phyloP scores from a whole-genome alignment of 2,797 vertebrate species.

The Vespertilio murinus region DNA sequence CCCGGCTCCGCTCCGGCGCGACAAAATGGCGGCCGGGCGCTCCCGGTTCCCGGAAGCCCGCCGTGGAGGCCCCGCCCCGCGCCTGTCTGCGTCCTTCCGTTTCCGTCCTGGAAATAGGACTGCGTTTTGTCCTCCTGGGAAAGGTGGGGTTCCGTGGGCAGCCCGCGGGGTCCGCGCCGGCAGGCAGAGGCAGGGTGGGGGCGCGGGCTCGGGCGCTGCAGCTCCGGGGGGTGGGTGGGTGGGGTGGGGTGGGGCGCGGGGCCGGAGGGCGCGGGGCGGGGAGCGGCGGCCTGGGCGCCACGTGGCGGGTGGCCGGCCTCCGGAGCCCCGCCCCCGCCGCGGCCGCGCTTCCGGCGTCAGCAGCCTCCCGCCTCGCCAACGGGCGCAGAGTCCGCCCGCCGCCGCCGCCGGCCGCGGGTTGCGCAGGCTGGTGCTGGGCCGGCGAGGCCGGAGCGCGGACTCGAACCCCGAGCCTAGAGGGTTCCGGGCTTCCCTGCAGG shows the following conservation, averaged over 20 bases:
- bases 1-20: not conserved
- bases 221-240: not conserved
- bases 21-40: not conserved
- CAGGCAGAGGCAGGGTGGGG: not conserved
- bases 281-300: not conserved
- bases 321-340: not conserved
- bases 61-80: not conserved
- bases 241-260: not conserved
- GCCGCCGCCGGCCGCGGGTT: too few relatives aligned
- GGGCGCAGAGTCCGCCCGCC: too few relatives aligned
- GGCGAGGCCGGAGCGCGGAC: not conserved
- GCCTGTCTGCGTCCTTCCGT: conserved; percentile 45
- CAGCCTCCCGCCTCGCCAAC: not conserved
- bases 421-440: not conserved
- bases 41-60: not conserved
- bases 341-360: not conserved
- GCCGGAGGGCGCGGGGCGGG: not conserved
- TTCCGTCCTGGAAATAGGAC: not conserved
- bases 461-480: not conserved
- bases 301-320: not conserved
- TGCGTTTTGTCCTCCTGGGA: conserved; percentile 14
- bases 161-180: not conserved
- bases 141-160: conserved; percentile 32
- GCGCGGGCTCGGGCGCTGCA: not conserved
- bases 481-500: not conserved